Evolutionary conservation across 1,140 invertebrate genomes (phyloP).

Genomic region (Drosophila mauritiana): DNA sequence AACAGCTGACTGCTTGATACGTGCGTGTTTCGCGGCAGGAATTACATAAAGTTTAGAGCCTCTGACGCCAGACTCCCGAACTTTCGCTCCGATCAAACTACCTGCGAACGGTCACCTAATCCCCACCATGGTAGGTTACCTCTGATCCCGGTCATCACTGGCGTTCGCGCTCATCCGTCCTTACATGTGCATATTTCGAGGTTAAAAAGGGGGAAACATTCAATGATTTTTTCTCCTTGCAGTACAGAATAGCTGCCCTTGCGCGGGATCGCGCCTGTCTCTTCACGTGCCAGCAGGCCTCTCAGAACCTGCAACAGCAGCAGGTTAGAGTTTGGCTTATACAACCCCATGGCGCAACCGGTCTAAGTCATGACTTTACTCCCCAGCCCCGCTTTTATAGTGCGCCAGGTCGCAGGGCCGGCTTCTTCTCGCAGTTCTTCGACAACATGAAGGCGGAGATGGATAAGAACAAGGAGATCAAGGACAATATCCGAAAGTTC

Average conservation of each 20-base stretch:
- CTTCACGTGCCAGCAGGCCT: slow-evolving; percentile 64
- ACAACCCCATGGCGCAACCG: neutral
- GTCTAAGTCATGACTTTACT: neutral
- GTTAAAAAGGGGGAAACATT: slow-evolving; percentile 48
- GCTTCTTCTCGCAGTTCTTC: slow-evolving; percentile 95
- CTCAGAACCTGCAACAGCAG: slow-evolving; percentile 62
- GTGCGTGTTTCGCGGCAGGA: slow-evolving; percentile 67
- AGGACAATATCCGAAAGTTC: slow-evolving; percentile 98
- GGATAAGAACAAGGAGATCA: slow-evolving; percentile 99
- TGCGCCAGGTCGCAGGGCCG: slow-evolving; percentile 83
- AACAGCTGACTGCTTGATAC: slow-evolving; percentile 68
- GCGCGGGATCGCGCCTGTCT: slow-evolving; percentile 67
- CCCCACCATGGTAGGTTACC: slow-evolving; percentile 69
- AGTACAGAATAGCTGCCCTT: slow-evolving; percentile 76
- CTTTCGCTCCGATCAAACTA: slow-evolving; percentile 37
- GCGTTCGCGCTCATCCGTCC: neutral
- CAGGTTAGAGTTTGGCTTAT: slow-evolving; percentile 50
- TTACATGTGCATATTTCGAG: slow-evolving; percentile 68
- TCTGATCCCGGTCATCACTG: slow-evolving; percentile 8
- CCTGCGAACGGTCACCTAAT: slow-evolving; percentile 29
- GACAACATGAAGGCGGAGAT: slow-evolving; percentile 98
- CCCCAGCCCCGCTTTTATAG: slow-evolving; percentile 65
- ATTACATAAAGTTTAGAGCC: slow-evolving; percentile 75
- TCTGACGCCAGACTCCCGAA: slow-evolving; percentile 57
- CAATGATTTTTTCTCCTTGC: slow-evolving; percentile 36